phyloP scores from a whole-genome alignment of 92 coral and sea anemone species.

The Heliopora coerulea region DNA sequence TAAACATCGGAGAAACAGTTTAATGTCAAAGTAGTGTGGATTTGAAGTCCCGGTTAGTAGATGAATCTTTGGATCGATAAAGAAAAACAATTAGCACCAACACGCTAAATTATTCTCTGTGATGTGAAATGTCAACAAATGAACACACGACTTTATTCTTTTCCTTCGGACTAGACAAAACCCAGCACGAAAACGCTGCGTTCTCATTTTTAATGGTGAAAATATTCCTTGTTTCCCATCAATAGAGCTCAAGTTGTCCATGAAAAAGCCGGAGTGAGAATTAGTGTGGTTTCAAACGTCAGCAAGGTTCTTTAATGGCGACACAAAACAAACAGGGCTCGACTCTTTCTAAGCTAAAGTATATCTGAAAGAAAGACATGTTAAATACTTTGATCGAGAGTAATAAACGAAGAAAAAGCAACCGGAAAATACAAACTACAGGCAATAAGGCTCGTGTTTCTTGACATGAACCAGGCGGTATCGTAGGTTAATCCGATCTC shows the following conservation, averaged over 20 bases:
- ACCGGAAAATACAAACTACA: neutral
- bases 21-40: neutral
- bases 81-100: slow-evolving; percentile 41
- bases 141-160: slow-evolving; percentile 11
- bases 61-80: slow-evolving; percentile 26
- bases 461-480: neutral
- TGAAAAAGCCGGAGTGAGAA: neutral
- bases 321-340: neutral
- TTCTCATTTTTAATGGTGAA: neutral
- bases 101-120: slow-evolving; percentile 35
- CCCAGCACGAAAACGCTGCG: neutral
- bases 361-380: neutral
- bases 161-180: neutral
- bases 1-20: slow-evolving; percentile 23
- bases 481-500: slow-evolving; percentile 25
- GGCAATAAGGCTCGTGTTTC: neutral
- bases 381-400: neutral
- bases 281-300: neutral
- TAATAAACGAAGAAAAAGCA: slow-evolving; percentile 6
- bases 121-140: slow-evolving; percentile 35
- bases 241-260: neutral
- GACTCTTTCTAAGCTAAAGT: neutral
- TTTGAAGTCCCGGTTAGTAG: neutral
- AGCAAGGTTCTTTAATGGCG: neutral
- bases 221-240: neutral